phyloP scores from a whole-genome alignment of 2,797 vertebrate species.

The Oceanodroma leucorhoa region DNA sequence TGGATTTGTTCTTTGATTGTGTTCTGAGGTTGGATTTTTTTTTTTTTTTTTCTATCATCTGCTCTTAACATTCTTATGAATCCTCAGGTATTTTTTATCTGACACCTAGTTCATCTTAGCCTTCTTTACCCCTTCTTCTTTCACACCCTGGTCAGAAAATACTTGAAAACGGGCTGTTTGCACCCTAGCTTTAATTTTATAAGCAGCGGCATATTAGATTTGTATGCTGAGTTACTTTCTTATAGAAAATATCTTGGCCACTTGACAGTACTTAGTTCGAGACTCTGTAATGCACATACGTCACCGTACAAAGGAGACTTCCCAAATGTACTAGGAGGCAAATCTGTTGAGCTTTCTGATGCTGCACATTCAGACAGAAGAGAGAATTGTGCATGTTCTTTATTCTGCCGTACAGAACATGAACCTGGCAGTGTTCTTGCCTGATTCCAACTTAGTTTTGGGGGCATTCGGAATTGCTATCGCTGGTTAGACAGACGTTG shows the following conservation, averaged over 20 bases:
- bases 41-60: neutral
- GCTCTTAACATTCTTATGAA: neutral
- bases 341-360: neutral
- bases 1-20: neutral
- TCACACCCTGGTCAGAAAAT: neutral
- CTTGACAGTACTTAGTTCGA: neutral
- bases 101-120: neutral
- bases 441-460: neutral
- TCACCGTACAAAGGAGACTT: neutral
- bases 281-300: neutral
- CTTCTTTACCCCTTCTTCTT: neutral
- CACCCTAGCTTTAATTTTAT: neutral
- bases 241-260: neutral
- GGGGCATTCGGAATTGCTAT: rapidly evolving
- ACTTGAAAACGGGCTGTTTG: neutral
- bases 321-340: neutral
- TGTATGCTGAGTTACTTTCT: neutral
- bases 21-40: neutral
- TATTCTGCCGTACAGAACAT: neutral
- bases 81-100: neutral
- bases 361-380: neutral
- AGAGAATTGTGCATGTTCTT: neutral
- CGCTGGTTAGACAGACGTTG: neutral
- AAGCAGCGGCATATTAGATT: neutral
- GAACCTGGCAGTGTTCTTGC: neutral